A percentile compares a stretch with the other conserved stretches of the same genome.
These are phyloP conservation scores for human DNA, from an alignment of 2,113 vertebrate species.

Conservation along the genomic window GRCh38 chr6:47011501-47012000, in stretches of 20 bases:
- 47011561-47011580: not conserved
- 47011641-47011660: not conserved
- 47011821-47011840: not conserved
- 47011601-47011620: constrained; percentile 23
- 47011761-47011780: not conserved
- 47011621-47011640: not conserved
- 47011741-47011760: fast-evolving
- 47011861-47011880: not conserved
- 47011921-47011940: not conserved
- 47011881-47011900: not conserved
- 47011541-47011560: not conserved
- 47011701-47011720: not conserved
- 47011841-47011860: not conserved
- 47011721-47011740: not conserved
- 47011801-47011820: not conserved
- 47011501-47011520: not conserved
- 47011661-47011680: not conserved
- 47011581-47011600: not conserved
- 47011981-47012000: not conserved
- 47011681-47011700: not conserved
- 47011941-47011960: not conserved
- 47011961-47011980: not conserved
- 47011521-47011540: not conserved
- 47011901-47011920: not conserved
- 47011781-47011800: not conserved